Evolutionary conservation across 2,797 vertebrate species (phyloP).

Genomic region (Syndactyla subalaris): DNA sequence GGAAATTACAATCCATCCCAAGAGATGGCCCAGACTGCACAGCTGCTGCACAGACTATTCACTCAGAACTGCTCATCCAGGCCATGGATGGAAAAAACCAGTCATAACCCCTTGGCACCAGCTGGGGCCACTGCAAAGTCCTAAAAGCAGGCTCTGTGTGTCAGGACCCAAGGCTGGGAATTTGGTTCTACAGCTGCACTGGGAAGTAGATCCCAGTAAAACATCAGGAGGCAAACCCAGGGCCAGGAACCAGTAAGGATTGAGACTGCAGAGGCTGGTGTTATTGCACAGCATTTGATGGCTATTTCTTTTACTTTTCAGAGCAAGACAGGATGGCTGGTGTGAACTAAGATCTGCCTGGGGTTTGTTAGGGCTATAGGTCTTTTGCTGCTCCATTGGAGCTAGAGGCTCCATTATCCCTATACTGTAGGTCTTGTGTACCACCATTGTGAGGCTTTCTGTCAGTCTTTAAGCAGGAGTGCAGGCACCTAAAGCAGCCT

Average conservation of each 20-base stretch:
- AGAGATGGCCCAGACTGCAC: constrained; percentile 16
- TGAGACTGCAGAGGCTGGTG: neutral
- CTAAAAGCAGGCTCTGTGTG: neutral
- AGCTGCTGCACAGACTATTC: constrained; percentile 48
- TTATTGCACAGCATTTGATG: fast-evolving
- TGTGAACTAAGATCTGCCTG: neutral
- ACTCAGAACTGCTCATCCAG: neutral
- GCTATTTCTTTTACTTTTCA: neutral
- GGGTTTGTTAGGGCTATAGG: neutral
- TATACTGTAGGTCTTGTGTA: neutral
- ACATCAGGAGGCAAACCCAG: fast-evolving
- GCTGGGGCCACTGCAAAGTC: constrained; percentile 14
- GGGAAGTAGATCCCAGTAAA: neutral
- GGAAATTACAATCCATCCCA: constrained; percentile 39
- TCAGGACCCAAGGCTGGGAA: neutral
- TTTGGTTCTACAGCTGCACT: neutral
- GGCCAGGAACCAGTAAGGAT: neutral
- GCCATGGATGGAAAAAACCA: constrained; percentile 19
- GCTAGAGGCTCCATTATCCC: neutral
- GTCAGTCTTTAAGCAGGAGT: neutral
- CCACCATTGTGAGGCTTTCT: neutral
- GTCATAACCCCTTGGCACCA: neutral
- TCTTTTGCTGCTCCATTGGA: neutral
- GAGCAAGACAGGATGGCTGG: neutral
- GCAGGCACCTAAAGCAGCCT: neutral